A percentile compares a stretch with the other conserved stretches of the same genome.
These are phyloP conservation scores for Heteromormyrus szaboi DNA, from an alignment of 2,797 vertebrate species.

Conservation along the genomic window DNA sequence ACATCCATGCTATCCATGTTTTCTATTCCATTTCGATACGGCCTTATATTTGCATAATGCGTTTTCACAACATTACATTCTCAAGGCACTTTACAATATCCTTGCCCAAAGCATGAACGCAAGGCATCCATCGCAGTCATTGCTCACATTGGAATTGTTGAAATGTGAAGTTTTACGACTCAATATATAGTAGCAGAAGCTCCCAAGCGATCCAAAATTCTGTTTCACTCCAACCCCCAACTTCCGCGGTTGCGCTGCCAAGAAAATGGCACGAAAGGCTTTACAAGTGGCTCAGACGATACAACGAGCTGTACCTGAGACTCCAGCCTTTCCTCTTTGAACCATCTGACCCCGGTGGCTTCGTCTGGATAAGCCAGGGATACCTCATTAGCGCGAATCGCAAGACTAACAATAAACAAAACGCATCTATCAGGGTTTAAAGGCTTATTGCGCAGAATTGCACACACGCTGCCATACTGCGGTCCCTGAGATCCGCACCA, in stretches of 20 bases:
- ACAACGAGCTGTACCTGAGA: neutral
- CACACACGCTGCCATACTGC: neutral
- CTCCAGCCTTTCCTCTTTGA: neutral
- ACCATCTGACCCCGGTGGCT: neutral
- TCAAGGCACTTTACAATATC: neutral
- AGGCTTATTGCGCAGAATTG: neutral
- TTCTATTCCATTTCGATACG: neutral
- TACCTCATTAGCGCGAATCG: neutral
- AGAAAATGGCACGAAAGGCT: neutral
- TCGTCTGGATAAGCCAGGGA: no score
- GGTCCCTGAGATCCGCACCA: constrained; percentile 62
- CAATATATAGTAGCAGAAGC: neutral
- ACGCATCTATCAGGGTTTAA: neutral
- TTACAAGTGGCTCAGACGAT: neutral
- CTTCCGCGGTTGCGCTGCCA: neutral
- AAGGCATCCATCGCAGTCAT: neutral
- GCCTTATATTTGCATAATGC: neutral
- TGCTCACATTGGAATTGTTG: neutral
- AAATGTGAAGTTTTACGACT: neutral
- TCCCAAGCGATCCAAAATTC: neutral
- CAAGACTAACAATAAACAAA: neutral
- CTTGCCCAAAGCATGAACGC: neutral
- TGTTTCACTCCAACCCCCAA: neutral
- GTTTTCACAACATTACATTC: neutral
- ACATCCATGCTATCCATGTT: neutral